Evolutionary conservation across 2,797 vertebrate genomes (phyloP), one percentile per base, ranked within the genome.

Genomic region (Vultur gryphus): DNA sequence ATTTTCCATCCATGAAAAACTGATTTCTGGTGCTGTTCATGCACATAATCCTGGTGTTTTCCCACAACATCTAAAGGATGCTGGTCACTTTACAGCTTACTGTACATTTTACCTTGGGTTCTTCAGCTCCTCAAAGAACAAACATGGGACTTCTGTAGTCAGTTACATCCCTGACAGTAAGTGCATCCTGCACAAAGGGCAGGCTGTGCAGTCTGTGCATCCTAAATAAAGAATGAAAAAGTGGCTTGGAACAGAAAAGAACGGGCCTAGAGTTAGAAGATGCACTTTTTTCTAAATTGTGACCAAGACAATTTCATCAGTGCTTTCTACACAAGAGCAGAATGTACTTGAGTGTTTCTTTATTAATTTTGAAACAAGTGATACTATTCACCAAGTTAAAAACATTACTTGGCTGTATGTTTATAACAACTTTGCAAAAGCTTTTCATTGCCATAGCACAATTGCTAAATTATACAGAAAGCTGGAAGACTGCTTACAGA

Each of bases 1-100:
- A 88, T 90, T 94, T 95, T 91, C 54, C 49, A 84, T n/a, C 54
- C 33, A 61, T 77, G 66, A 90, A 96, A 87, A 97, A 54, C 31
- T 70, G 58, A 84, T 88, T 90, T 92, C 75, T 96, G n/a, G 7
- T 75, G 70, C 26, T 90, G 35, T n/a, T 89, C 69, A 59, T 41
- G 35, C 37, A 69, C 62, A 28, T 92, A 95, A 90, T 71, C 55
- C 7, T 64, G 19, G 25, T 86, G 51, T 80, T 95, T 87, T 87
- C 51, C 61, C 69, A 84, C 39, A 75, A 13, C 21, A 54, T 78
- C 92, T 70, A 75, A 80, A 81, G 23, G 35, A 48, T 65, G 10
- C 5, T 28, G 24, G 24, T 77, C 37, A 69, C 21, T 91, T 91
- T 67, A 55, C 31, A 69, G 17, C 7, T 89, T 67, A 78, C 31